phyloP scores from a whole-genome alignment of 2,888 invertebrate species.

The Argyra leucocephala region DNA sequence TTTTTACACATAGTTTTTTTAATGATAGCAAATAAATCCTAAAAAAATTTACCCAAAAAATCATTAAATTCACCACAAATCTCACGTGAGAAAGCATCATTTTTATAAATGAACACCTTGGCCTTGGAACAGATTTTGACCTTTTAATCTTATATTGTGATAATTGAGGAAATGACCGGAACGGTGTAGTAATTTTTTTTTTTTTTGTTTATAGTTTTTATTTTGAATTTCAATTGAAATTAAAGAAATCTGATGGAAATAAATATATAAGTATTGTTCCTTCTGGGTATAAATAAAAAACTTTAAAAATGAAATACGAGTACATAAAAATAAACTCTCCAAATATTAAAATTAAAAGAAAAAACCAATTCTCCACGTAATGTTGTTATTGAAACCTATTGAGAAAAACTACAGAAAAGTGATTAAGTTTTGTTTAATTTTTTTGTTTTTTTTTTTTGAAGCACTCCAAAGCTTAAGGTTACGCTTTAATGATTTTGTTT shows the following conservation, averaged over 20 bases:
- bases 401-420: no score
- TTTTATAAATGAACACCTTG: background rate
- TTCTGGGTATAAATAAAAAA: background rate
- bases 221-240: background rate
- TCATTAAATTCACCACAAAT: background rate
- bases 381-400: no score
- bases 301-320: no score
- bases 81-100: slow-evolving; percentile 6
- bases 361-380: no score
- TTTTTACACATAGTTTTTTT: no score
- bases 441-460: no score
- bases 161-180: slow-evolving; percentile 3
- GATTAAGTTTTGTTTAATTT: no score
- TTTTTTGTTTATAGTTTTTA: background rate
- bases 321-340: no score
- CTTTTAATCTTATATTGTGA: background rate
- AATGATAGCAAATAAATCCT: background rate
- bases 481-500: no score
- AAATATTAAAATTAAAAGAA: no score
- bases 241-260: background rate
- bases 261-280: background rate
- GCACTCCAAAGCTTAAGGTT: no score
- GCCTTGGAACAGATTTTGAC: slow-evolving; percentile 4
- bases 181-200: background rate
- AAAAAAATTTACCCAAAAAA: background rate